These are phyloP conservation scores for Sanderia malayensis DNA, from an alignment of 30 jellyfish, hydroid and myxozoan genomes.

Conservation along the genomic window DNA sequence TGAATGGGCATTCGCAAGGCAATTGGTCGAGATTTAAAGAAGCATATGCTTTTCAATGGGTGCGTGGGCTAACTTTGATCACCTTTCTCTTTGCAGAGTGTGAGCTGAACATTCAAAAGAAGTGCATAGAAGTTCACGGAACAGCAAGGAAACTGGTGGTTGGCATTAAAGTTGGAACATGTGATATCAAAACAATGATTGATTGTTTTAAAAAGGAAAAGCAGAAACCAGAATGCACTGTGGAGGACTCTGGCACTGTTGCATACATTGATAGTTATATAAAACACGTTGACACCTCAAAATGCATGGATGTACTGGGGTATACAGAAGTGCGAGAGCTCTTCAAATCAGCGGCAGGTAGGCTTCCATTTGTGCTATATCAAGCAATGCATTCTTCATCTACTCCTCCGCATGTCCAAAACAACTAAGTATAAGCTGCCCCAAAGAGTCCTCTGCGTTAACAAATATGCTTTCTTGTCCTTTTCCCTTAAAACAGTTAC, in stretches of 20 bases:
- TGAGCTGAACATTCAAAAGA: constrained; percentile 47
- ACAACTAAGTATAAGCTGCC: too few relatives aligned
- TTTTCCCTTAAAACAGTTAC: too few relatives aligned
- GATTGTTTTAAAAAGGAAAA: constrained; percentile 38
- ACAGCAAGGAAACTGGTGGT: constrained; percentile 16
- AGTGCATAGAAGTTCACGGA: constrained; percentile 39
- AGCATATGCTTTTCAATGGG: too few relatives aligned
- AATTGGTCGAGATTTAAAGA: too few relatives aligned
- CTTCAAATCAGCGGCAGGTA: constrained; percentile 47
- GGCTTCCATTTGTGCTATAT: too few relatives aligned
- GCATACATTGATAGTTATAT: constrained; percentile 42
- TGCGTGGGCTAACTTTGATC: too few relatives aligned
- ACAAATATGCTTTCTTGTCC: too few relatives aligned
- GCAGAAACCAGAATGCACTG: constrained; percentile 33
- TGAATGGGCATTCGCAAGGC: too few relatives aligned
- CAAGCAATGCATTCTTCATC: too few relatives aligned
- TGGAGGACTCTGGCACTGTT: constrained; percentile 50
- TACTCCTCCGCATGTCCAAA: too few relatives aligned
- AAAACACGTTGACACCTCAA: constrained; percentile 20
- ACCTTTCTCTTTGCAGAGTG: constrained; percentile 14
- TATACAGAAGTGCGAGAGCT: constrained; percentile 39
- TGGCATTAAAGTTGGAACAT: constrained; percentile 17
- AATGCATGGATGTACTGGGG: constrained; percentile 53
- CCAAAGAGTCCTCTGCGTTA: too few relatives aligned
- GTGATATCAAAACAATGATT: constrained; percentile 20